These are phyloP conservation scores for Pachydiplax longipennis DNA, from an alignment of 2,888 invertebrate genomes.

Conservation along the genomic window DNA sequence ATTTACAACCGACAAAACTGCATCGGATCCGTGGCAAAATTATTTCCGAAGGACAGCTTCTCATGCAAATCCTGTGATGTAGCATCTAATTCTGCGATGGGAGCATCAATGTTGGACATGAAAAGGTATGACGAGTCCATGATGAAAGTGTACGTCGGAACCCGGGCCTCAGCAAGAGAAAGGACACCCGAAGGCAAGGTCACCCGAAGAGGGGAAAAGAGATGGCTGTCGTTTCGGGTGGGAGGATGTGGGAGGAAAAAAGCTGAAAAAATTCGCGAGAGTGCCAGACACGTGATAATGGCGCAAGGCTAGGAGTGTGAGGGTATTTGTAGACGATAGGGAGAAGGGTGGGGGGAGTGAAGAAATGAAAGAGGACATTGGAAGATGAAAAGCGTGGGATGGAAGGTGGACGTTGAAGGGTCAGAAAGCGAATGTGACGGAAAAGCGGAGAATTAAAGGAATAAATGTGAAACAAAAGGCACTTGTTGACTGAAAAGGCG, in stretches of 20 bases:
- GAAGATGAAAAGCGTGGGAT: neutral
- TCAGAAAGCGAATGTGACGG: neutral
- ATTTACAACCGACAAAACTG: too few species aligned
- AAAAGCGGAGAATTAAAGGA: neutral
- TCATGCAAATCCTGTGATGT: too few species aligned
- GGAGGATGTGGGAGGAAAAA: neutral
- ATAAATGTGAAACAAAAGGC: neutral
- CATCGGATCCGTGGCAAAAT: too few species aligned
- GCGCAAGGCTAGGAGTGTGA: neutral
- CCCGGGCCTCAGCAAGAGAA: neutral
- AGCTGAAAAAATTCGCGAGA: neutral
- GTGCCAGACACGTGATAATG: neutral
- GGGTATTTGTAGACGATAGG: neutral
- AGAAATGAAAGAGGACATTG: neutral
- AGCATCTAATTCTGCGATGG: too few species aligned
- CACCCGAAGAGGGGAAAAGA: neutral
- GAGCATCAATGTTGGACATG: too few species aligned
- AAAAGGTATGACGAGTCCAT: too few species aligned
- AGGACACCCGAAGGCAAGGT: neutral
- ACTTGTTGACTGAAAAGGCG: neutral
- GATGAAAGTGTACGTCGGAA: neutral
- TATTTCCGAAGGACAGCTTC: too few species aligned
- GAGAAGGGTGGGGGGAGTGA: neutral
- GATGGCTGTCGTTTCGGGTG: neutral
- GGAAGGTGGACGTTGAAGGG: neutral